Evolutionary conservation across 1,140 invertebrate species (phyloP), one percentile per base, ranked within the genome.

Genomic region (Lepidurus couesii): DNA sequence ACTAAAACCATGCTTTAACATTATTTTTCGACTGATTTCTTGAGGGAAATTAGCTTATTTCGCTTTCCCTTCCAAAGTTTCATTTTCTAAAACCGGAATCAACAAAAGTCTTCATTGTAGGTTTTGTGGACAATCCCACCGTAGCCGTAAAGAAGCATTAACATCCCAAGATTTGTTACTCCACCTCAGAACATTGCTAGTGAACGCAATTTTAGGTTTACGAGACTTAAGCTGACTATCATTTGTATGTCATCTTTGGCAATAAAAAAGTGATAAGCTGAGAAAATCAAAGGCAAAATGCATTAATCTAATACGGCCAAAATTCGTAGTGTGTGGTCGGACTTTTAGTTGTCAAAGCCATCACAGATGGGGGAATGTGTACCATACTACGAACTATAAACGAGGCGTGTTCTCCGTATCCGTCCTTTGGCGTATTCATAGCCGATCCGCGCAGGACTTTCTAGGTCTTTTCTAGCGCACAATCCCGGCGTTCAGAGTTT

Each of bases 361-460:
- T 65, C 53, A 65, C 53, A 65, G 53, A 65, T 65, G 53, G 53
- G 53, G 53, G 53, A 65, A 65, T 65, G 13, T 65, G 53, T 21
- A 16, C 53, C 13, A 21, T 21, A 65, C 13, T 65, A 21, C 13
- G 13, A 65, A 2, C 53, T 65, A 21, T 7, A 53, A n/a, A 13
- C 8, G 53, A 16, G 53, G 53, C 53, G 53, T 65, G 53, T 21
- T 65, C 53, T 21, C 13, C 53, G 8, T 65, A 65, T 16, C 53
- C 53, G 53, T 65, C 53, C 53, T 65, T 65, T 21, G 53, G 16
- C 53, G 53, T 16, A 65, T 65, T 9, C 53, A 7, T 13, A 65
- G 53, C 6, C 53, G 13, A 65, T 21, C 21, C 53, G 53, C 53
- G 53, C 53, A 65, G 53, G 53, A 65, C n/a, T n/a, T 13, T 16